Conservation (phyloP, 2,888 invertebrate genomes). For the Dioctria linearis region DNA sequence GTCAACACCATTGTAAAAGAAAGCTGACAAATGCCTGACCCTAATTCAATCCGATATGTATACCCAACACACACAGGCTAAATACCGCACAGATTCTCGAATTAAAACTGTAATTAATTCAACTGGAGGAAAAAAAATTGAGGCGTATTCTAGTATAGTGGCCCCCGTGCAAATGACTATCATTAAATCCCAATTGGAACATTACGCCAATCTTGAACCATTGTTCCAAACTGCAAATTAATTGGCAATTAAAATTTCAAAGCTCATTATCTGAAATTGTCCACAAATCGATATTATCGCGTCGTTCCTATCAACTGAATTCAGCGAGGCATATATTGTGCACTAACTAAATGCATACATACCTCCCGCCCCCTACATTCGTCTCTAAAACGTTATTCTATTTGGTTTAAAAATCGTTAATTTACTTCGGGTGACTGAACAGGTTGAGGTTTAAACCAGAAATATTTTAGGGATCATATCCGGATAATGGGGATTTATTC, state of each 20-base stretch:
- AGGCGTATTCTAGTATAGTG: not conserved
- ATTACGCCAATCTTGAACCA: not conserved
- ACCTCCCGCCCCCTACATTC: not conserved
- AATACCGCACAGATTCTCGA: not conserved
- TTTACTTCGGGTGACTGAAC: conserved; percentile 24
- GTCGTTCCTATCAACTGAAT: not conserved
- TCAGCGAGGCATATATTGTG: not conserved
- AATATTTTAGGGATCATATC: not conserved
- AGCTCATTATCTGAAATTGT: conserved; percentile 33
- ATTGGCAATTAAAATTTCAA: conserved; percentile 46
- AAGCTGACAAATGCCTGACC: not conserved
- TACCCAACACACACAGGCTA: not conserved
- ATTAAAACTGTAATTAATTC: not conserved
- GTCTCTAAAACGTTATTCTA: not conserved
- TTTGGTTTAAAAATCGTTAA: conserved; percentile 5
- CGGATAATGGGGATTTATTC: not conserved
- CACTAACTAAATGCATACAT: not conserved
- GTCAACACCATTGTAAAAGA: no score
- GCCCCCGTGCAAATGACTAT: not conserved
- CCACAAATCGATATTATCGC: conserved; percentile 17
- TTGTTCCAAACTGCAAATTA: conserved; percentile 30
- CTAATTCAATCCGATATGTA: not conserved
- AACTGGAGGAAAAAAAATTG: not conserved
- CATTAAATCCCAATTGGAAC: not conserved
- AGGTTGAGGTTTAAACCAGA: not conserved